These are phyloP conservation scores for Agrypnus murinus DNA, from an alignment of 2,888 invertebrate genomes.

Conservation along the genomic window DNA sequence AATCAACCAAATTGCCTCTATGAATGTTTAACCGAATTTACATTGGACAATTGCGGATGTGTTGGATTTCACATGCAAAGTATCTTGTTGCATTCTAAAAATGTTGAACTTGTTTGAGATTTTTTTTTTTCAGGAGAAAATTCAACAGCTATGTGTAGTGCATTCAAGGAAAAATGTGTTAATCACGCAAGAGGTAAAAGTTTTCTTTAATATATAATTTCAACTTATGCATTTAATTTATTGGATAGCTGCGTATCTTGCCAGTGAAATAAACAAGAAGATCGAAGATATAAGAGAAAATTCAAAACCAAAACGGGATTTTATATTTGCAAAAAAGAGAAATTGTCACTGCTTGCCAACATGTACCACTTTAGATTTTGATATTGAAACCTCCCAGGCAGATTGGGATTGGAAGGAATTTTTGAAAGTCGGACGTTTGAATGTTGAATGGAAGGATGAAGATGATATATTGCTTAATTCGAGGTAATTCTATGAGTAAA, in stretches of 20 bases:
- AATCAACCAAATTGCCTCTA: slow-evolving; percentile 84
- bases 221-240: too few species aligned
- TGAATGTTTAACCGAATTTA: slow-evolving; percentile 82
- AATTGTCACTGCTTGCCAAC: slow-evolving; percentile 68
- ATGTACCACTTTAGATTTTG: slow-evolving; percentile 67
- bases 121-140: slow-evolving; percentile 26
- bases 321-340: not conserved
- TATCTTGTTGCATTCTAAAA: slow-evolving; percentile 59
- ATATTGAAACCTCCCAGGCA: slow-evolving; percentile 68
- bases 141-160: slow-evolving; percentile 26
- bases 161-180: slow-evolving; percentile 9
- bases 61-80: slow-evolving; percentile 83
- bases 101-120: not conserved
- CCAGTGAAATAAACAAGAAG: not conserved
- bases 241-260: not conserved
- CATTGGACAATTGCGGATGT: slow-evolving; percentile 77
- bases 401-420: slow-evolving; percentile 60
- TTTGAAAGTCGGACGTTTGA: not conserved
- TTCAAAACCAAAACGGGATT: not conserved
- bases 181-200: slow-evolving; percentile 12
- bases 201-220: not conserved
- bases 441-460: slow-evolving; percentile 1
- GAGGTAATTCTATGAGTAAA: not conserved
- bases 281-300: slow-evolving; percentile 68
- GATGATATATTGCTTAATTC: not conserved